phyloP scores from a whole-genome alignment of 2,888 invertebrate genomes.

The Parnassius smintheus region DNA sequence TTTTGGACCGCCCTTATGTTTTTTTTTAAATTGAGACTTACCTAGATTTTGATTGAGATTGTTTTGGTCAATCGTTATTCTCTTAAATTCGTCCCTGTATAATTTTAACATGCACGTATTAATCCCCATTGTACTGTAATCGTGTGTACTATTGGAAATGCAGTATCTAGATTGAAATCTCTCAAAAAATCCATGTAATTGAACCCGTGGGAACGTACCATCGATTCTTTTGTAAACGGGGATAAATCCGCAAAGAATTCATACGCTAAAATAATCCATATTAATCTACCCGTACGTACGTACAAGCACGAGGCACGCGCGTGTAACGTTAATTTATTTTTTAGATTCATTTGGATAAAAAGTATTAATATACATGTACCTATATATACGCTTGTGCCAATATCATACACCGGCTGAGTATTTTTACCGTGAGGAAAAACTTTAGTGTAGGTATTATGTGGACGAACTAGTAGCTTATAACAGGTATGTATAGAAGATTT shows the following conservation, averaged over 20 bases:
- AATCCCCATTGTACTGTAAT: background rate
- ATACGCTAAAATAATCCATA: conserved; percentile 34
- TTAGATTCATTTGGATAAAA: no score
- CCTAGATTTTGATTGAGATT: background rate
- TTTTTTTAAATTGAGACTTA: no score
- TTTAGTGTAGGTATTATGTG: no score
- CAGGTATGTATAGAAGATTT: no score
- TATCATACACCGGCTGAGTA: no score
- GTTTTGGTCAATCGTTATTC: background rate
- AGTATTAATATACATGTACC: no score
- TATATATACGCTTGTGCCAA: no score
- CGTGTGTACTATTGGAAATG: background rate
- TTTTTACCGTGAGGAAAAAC: no score
- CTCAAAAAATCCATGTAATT: background rate
- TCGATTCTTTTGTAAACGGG: conserved; percentile 27
- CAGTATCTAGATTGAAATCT: background rate
- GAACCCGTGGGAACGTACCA: background rate
- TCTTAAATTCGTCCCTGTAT: background rate
- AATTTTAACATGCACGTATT: background rate
- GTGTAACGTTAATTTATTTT: no score
- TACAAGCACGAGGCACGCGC: no score
- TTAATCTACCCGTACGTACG: conserved; percentile 26
- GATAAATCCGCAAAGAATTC: conserved; percentile 32
- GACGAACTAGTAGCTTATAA: no score
- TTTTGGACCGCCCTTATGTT: no score